Conservation (phyloP, 1,140 invertebrate species). For the Drosophila santomea region DNA sequence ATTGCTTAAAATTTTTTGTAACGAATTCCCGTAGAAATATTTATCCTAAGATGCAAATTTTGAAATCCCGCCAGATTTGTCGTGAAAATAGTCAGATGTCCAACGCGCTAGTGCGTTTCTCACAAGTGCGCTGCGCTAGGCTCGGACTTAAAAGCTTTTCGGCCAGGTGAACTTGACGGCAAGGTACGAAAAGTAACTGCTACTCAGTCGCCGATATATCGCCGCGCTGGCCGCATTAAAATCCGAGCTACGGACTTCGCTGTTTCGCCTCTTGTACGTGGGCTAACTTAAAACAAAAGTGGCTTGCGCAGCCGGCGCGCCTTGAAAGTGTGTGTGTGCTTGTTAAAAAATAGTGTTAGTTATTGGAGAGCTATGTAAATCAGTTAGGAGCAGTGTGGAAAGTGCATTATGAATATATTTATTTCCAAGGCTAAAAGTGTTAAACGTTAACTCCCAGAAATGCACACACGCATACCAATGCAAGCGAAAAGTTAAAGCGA, state of each 20-base stretch:
- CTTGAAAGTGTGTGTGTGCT: slow-evolving; percentile 10
- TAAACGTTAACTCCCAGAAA: slow-evolving; percentile 15
- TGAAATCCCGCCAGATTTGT: background rate
- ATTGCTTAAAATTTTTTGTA: no score
- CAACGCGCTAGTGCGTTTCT: slow-evolving; percentile 4
- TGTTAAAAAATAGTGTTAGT: slow-evolving; percentile 1
- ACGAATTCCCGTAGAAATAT: no score
- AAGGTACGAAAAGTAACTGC: slow-evolving; percentile 42
- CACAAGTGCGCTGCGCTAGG: background rate
- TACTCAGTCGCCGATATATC: slow-evolving; percentile 16
- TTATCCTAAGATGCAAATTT: background rate
- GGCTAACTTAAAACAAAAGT: slow-evolving; percentile 11
- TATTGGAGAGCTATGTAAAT: background rate
- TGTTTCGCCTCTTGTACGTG: slow-evolving; percentile 2
- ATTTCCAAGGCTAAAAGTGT: slow-evolving; percentile 17
- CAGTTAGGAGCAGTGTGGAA: slow-evolving; percentile 3
- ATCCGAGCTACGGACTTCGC: background rate
- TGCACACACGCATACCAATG: slow-evolving; percentile 26
- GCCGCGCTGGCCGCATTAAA: slow-evolving; percentile 26
- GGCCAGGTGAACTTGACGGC: slow-evolving; percentile 25
- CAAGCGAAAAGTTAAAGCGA: slow-evolving; percentile 37
- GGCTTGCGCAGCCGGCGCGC: slow-evolving; percentile 38
- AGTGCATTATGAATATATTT: slow-evolving; percentile 6
- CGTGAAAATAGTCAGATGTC: background rate
- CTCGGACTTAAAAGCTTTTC: slow-evolving; percentile 10